phyloP scores from a whole-genome alignment of 2,113 vertebrate species.

The Panthera leo region DNA sequence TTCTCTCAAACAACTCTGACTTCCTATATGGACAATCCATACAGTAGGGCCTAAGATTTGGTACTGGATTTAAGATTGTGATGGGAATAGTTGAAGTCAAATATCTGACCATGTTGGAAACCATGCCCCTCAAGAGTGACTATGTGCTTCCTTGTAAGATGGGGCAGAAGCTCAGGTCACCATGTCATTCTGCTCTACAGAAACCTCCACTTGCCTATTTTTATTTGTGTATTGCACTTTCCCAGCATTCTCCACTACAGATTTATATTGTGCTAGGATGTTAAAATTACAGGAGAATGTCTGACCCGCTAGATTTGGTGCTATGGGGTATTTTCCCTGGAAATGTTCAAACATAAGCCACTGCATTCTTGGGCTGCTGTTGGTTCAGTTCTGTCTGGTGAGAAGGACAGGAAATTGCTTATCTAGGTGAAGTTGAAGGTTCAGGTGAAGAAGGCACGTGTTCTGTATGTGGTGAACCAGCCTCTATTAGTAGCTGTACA shows the following conservation, averaged over 20 bases:
- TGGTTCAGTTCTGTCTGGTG: neutral
- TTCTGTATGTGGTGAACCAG: accelerated
- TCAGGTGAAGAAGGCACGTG: neutral
- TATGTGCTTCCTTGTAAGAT: neutral
- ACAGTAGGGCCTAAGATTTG: neutral
- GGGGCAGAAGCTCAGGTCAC: neutral
- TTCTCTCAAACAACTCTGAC: neutral
- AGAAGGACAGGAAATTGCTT: neutral
- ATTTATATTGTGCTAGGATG: neutral
- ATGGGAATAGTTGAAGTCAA: neutral
- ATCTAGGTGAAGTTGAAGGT: neutral
- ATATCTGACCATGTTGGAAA: neutral
- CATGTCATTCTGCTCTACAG: neutral
- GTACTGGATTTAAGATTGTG: neutral
- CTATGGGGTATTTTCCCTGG: neutral
- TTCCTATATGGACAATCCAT: neutral
- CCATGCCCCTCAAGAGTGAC: neutral
- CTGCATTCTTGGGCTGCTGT: neutral
- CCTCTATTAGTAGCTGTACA: neutral
- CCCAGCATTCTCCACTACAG: neutral
- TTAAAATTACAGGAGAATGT: neutral
- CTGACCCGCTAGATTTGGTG: neutral
- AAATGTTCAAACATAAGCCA: neutral
- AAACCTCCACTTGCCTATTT: neutral
- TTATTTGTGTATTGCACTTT: neutral